Conservation (phyloP, 2,113 vertebrate genomes). For the Camarhynchus parvulus region DNA sequence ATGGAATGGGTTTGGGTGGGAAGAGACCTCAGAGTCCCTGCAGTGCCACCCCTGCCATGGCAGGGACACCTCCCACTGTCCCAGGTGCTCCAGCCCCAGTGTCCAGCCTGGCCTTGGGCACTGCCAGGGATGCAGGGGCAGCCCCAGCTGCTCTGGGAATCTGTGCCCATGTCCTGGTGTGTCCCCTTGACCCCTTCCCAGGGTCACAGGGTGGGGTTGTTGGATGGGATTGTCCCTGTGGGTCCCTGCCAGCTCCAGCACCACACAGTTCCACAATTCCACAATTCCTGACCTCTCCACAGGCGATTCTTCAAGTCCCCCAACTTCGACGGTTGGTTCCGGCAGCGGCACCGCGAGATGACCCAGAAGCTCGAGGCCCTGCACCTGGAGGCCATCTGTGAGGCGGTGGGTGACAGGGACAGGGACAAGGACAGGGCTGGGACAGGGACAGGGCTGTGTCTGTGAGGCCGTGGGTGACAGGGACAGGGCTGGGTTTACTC, state of each 20-base stretch:
- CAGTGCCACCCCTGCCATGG: background rate
- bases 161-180: background rate
- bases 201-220: background rate
- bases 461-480: conserved; percentile 76
- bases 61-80: background rate
- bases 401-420: conserved; percentile 70
- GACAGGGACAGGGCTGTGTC: conserved; percentile 6
- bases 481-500: background rate
- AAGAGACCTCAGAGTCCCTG: fast-evolving
- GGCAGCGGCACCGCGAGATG: conserved; percentile 90
- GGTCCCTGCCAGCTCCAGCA: background rate
- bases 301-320: conserved; percentile 93
- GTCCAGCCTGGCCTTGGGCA: background rate
- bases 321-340: conserved; percentile 96
- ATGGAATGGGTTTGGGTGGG: background rate
- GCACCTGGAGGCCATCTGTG: conserved; percentile 89
- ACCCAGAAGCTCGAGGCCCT: conserved; percentile 89
- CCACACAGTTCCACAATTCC: background rate
- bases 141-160: background rate
- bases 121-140: background rate
- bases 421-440: background rate
- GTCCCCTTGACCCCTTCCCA: background rate
- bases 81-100: background rate
- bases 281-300: background rate
- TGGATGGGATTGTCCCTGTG: fast-evolving